These are phyloP conservation scores for Lepidurus apus DNA, from an alignment of 1,140 invertebrate species.

Conservation along the genomic window DNA sequence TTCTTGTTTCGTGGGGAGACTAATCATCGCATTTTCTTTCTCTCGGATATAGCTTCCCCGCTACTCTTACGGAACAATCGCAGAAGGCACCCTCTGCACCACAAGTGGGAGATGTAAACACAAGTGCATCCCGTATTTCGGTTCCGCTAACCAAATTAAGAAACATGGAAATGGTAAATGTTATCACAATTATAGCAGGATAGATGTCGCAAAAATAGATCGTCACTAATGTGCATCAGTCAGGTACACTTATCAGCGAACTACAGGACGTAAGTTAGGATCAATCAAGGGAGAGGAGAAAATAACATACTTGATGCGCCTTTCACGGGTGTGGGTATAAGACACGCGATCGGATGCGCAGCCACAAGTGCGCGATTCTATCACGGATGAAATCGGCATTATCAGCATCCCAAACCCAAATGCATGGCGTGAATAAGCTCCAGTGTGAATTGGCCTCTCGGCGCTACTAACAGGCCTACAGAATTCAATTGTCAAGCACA, in stretches of 20 bases:
- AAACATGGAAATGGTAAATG: too few species aligned
- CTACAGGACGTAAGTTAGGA: neutral
- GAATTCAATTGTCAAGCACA: neutral
- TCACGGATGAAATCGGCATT: neutral
- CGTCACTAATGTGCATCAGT: neutral
- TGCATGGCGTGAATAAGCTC: neutral
- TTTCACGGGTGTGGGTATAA: neutral
- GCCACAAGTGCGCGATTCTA: conserved; percentile 11
- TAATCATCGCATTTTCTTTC: neutral
- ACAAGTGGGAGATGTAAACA: too few species aligned
- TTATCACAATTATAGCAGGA: too few species aligned
- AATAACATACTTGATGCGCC: conserved; percentile 14
- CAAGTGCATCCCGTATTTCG: too few species aligned
- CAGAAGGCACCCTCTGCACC: too few species aligned
- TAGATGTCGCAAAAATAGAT: too few species aligned
- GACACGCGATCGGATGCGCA: neutral
- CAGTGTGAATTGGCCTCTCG: conserved; percentile 9
- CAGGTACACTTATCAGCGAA: neutral
- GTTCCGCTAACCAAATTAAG: too few species aligned
- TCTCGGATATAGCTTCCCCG: neutral
- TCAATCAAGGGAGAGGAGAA: neutral
- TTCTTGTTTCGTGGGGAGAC: neutral
- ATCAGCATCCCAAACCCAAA: conserved; percentile 2
- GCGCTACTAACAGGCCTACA: neutral
- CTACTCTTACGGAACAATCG: neutral